Evolutionary conservation across 2,797 vertebrate species (phyloP).

Genomic region (Rallus crepitans): DNA sequence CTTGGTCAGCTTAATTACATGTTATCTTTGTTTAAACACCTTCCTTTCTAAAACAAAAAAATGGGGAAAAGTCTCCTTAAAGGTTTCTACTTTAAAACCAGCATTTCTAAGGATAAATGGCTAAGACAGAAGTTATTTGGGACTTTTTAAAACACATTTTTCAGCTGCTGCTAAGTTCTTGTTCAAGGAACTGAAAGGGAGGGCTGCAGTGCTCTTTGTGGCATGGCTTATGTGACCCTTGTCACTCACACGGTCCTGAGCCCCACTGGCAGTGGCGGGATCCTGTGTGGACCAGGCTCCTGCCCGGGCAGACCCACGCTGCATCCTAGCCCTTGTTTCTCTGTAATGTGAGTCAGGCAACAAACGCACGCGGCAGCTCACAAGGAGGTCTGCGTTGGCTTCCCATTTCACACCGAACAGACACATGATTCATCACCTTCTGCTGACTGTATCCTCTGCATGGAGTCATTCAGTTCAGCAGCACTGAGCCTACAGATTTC

Average conservation of each 20-base stretch:
- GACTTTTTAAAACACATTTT: background rate
- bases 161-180: background rate
- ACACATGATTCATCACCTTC: background rate
- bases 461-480: background rate
- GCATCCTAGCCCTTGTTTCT: background rate
- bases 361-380: background rate
- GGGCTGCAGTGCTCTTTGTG: background rate
- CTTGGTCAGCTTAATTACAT: background rate
- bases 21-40: background rate
- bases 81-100: background rate
- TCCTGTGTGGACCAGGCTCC: background rate
- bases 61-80: fast-evolving
- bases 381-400: background rate
- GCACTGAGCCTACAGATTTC: background rate
- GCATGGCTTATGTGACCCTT: fast-evolving
- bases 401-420: background rate
- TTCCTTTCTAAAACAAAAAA: background rate
- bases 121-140: background rate
- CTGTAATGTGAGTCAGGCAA: background rate
- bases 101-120: background rate
- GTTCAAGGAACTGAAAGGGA: background rate
- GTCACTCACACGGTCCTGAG: fast-evolving
- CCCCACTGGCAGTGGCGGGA: background rate
- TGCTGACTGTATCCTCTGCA: background rate
- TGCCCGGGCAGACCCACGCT: fast-evolving